Evolutionary conservation across 1,140 invertebrate genomes (phyloP).

Genomic region (Atta colombica): DNA sequence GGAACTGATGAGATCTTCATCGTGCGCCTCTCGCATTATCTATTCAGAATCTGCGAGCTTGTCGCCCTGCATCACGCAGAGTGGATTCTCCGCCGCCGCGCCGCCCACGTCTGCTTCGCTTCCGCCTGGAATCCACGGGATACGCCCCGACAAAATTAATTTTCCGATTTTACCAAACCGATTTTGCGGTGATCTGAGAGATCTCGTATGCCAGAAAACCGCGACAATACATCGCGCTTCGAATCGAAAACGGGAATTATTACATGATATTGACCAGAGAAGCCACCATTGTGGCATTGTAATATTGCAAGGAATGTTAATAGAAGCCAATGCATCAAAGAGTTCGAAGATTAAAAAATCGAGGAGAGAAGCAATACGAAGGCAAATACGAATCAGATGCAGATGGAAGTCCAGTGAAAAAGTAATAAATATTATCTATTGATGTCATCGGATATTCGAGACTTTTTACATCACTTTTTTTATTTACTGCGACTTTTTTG

Average conservation of each 20-base stretch:
- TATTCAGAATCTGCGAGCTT: conserved; percentile 79
- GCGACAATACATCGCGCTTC: neutral
- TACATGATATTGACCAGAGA: neutral
- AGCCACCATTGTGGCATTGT: neutral
- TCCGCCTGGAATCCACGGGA: conserved; percentile 13
- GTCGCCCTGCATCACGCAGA: conserved; percentile 72
- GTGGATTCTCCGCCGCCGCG: conserved; percentile 50
- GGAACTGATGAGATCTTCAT: conserved; percentile 83
- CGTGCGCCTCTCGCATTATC: conserved; percentile 77
- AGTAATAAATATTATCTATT: conserved; percentile 23
- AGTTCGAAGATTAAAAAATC: neutral
- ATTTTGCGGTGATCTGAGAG: neutral
- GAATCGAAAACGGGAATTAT: conserved; percentile 17
- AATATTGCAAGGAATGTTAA: neutral
- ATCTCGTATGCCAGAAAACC: neutral
- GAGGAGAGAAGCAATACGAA: neutral
- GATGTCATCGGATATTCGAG: neutral
- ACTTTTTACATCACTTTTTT: conserved; percentile 12
- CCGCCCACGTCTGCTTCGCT: conserved; percentile 48
- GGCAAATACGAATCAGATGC: neutral
- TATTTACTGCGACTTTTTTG: neutral
- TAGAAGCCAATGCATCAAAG: neutral
- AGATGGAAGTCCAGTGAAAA: neutral
- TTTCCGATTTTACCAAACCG: conserved; percentile 53
- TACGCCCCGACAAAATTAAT: conserved; percentile 38